Percentiles rank a stretch among this genome's conserved stretches.
phyloP scores from a whole-genome alignment of 2,797 vertebrate genomes.

The Halcyon leucocephala region DNA sequence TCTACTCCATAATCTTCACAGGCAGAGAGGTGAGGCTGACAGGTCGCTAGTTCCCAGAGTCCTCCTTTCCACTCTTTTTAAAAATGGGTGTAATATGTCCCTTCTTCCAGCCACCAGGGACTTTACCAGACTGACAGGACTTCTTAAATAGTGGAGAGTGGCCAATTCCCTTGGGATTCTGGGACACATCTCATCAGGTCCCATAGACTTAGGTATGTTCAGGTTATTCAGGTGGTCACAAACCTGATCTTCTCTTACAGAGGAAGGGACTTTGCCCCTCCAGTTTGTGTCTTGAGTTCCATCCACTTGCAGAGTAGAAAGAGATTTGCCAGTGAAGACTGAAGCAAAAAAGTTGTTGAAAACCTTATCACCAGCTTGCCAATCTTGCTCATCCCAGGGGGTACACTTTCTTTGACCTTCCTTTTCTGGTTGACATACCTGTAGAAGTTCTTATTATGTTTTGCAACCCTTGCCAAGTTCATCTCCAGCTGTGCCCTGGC shows the following conservation, averaged over 20 bases:
- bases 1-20: no score
- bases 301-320: not conserved
- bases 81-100: no score
- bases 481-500: not conserved
- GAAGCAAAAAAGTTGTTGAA: not conserved
- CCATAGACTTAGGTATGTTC: not conserved
- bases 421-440: not conserved
- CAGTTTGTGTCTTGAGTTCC: not conserved
- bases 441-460: not conserved
- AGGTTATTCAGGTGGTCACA: not conserved
- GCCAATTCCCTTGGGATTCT: not conserved
- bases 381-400: not conserved
- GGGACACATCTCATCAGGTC: not conserved
- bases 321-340: not conserved
- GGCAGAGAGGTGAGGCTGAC: no score
- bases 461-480: not conserved
- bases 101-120: not conserved
- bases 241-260: not conserved
- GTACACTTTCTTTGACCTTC: not conserved
- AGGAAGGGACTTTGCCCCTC: not conserved
- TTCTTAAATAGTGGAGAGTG: not conserved
- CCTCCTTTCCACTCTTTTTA: no score
- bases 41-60: no score
- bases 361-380: not conserved
- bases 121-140: not conserved